Conservation (phyloP, 2,113 vertebrate genomes). For the Hylia prasina region DNA sequence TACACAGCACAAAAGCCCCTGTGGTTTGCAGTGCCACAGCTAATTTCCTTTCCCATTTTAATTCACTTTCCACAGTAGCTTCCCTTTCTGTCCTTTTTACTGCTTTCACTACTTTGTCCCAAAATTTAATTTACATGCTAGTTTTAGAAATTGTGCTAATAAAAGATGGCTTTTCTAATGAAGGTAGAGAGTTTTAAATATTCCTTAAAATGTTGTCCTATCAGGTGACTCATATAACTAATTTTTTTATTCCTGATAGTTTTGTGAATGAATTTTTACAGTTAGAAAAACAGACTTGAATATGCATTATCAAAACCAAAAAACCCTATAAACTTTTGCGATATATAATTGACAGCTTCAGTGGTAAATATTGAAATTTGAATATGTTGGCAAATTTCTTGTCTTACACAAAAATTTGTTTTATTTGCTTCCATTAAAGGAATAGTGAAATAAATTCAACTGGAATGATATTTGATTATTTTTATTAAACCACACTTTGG, state of each 20-base stretch:
- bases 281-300: not conserved
- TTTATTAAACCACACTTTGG: not conserved
- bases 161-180: not conserved
- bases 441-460: not conserved
- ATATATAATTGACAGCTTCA: not conserved
- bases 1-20: not conserved
- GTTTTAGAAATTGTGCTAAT: not conserved
- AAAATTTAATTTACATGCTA: not conserved
- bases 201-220: not conserved
- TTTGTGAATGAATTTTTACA: not conserved
- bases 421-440: not conserved
- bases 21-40: not conserved
- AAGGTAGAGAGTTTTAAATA: not conserved
- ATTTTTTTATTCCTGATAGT: not conserved
- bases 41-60: not conserved
- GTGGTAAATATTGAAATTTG: not conserved
- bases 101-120: not conserved
- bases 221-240: not conserved
- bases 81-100: not conserved
- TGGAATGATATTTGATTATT: not conserved
- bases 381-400: not conserved
- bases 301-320: not conserved
- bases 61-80: not conserved
- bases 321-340: not conserved
- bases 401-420: not conserved